phyloP scores from a whole-genome alignment of 53 echinoderm and acorn worm species.

The Hippasteria phrygiana region DNA sequence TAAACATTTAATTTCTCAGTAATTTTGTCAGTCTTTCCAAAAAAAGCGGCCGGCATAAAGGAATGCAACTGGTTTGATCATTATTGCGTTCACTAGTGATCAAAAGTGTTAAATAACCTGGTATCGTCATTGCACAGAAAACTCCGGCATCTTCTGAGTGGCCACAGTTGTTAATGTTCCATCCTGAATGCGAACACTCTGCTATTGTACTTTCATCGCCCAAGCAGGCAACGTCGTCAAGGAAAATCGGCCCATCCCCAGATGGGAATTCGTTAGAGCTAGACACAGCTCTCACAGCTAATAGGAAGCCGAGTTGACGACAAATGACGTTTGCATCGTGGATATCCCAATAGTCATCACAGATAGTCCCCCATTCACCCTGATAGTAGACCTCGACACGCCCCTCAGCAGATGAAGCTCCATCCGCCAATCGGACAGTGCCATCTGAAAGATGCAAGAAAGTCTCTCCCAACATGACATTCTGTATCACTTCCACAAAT shows the following conservation, averaged over 20 bases:
- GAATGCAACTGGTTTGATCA: too few relatives aligned
- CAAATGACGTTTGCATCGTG: slow-evolving; percentile 2
- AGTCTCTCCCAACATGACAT: too few relatives aligned
- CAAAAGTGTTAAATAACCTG: too few relatives aligned
- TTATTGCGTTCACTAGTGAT: too few relatives aligned
- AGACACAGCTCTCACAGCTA: neutral
- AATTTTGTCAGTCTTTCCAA: too few relatives aligned
- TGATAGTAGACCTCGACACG: slow-evolving; percentile 20
- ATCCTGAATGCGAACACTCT: neutral
- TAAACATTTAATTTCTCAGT: too few relatives aligned
- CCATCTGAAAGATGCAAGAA: neutral
- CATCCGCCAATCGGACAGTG: slow-evolving; percentile 9
- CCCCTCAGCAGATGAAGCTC: neutral
- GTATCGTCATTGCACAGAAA: neutral
- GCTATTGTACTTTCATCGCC: neutral
- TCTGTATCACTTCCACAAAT: too few relatives aligned
- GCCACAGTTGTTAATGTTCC: neutral
- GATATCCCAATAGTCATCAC: slow-evolving; percentile 4
- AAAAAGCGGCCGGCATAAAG: too few relatives aligned
- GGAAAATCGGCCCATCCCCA: slow-evolving; percentile 1
- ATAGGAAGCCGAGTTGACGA: slow-evolving; percentile 10
- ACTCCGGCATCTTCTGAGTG: slow-evolving; percentile 15
- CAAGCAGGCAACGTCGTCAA: neutral
- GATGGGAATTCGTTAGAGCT: neutral
- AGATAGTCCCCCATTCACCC: slow-evolving; percentile 31